Base-by-base conservation (phyloP, 2,113 vertebrate genomes). In the Phalacrocorax brasilianus region DNA sequence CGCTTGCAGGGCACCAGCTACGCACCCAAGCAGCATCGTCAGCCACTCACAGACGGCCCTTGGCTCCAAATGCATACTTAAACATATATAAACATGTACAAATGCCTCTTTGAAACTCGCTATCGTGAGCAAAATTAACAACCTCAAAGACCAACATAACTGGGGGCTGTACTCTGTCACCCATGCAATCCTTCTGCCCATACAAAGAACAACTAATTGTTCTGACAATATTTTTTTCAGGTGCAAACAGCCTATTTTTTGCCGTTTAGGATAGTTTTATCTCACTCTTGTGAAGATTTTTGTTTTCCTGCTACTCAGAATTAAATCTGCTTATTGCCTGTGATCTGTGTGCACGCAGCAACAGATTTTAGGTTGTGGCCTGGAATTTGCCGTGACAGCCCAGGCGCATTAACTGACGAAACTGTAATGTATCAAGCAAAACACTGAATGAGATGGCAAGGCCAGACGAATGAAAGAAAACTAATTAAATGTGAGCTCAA, bases 321-420 rank as follows among this genome's bases (percentile, higher is more conserved):
- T 38, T 21, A 33, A 45, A 52, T 23, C 45, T 33, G 33, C 18
- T 49, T n/a, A 5, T 13, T 20, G 65, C 52, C 40, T 3, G 0
- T 3, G 53, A 28, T 26, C 56, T 42, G 11, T 22, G 44, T 4
- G 2, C 35, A 14, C 0, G 0, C 52, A 23, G 75, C 0, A 0
- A 9, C 50, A 44, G 52, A 6, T 38, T 44, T n/a, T 1, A 2
- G 53, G 65, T 6, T 27, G 45, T 61, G 70, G 21, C 24, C 40
- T 44, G 68, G 80, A 42, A 38, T 62, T 44, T 16, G 17, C 65
- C 2, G 2, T 9, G 23, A 30, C 3, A 4, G 42, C 53, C 53
- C 72, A 8, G n/a, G 62, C 3, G 2, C 49, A 10, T 59, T 17
- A 44, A 16, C 26, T 2, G 50, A 23, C 30, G 2, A 4, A 49